A percentile compares a stretch with the other conserved stretches of the same genome.
phyloP scores from a whole-genome alignment of 2,797 vertebrate species.

The Leptoclinus maculatus region DNA sequence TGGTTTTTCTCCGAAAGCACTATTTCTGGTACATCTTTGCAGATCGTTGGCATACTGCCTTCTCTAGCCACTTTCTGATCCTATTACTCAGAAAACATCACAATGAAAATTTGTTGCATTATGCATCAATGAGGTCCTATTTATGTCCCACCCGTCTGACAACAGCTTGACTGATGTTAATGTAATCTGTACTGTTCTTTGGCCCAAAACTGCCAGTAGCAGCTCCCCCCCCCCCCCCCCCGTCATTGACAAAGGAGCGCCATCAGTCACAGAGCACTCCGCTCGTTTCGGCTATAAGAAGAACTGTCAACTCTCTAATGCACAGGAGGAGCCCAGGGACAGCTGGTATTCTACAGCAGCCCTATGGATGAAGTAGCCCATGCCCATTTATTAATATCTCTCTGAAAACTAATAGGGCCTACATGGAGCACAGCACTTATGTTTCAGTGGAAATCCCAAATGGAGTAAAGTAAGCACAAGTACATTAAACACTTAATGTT shows the following conservation, averaged over 20 bases:
- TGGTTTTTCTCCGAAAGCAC: not conserved
- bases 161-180: slow-evolving; percentile 84
- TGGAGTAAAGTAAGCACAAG: not conserved
- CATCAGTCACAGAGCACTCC: slow-evolving; percentile 80
- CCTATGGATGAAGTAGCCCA: slow-evolving; percentile 56
- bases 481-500: not conserved
- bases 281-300: slow-evolving; percentile 76
- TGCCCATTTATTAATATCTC: slow-evolving; percentile 40
- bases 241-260: slow-evolving; percentile 80
- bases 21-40: slow-evolving; percentile 23
- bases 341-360: slow-evolving; percentile 51
- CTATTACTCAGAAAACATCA: slow-evolving; percentile 72
- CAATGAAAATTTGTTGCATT: slow-evolving; percentile 80
- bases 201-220: slow-evolving; percentile 81
- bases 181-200: slow-evolving; percentile 82
- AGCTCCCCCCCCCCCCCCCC: slow-evolving; percentile 66
- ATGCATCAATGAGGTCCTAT: slow-evolving; percentile 82
- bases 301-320: slow-evolving; percentile 78
- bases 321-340: slow-evolving; percentile 69
- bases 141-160: slow-evolving; percentile 78
- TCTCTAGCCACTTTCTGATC: slow-evolving; percentile 62
- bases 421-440: too few species aligned
- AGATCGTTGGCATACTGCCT: slow-evolving; percentile 52
- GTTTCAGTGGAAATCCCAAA: slow-evolving; percentile 6
- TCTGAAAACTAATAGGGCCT: slow-evolving; percentile 27